Base-by-base conservation (phyloP, 2,888 invertebrate species). In the Julus scandinavius region DNA sequence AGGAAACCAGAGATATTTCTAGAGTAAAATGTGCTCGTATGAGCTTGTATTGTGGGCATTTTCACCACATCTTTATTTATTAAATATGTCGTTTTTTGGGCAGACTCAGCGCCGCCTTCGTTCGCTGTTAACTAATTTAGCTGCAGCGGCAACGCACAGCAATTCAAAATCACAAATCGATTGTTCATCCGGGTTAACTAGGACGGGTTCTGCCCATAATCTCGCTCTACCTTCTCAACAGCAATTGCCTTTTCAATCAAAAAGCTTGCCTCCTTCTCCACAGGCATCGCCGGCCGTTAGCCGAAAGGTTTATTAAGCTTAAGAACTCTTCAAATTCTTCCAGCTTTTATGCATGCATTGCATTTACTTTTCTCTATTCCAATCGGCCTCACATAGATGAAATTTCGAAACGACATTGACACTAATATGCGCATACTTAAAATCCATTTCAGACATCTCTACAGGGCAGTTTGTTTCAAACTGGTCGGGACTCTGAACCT, bases 131-230 rank as follows among this genome's bases (percentile, higher is more conserved):
- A 85, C 89, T 49, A 89, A 87, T 85, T 91, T 94, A 90, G 92
- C 93, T 29, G 90, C 90, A 88, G 91, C 91, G 87, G 90, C 91
- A 63, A 91, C 89, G 85, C 90, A 90, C 50, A 90, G 90, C n/a
- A 90, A 91, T 89, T 40, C 87, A 50, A 49, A 87, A 41, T 54
- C 87, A 29, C 87, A 54, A 29, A 54, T 63, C 13, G 49, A 83
- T 49, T 20, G 50, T 83, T 85, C 88, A 15, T 89, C 92, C 83
- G 94, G 94, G 90, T 93, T 95, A 90, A 95, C 95, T 92, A 93
- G 95, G 90, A 95, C 95, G 88, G 95, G 95, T 91, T 95, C 95
- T 90, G 95, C 95, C 86, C 95, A 95, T 92, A 95, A 94, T 92
- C 93, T 96, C 90, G 94, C 94, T 86, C 95, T 95, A 91, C 95